Base-by-base conservation (phyloP, 1,140 invertebrate genomes). In the Belonocnema kinseyi region DNA sequence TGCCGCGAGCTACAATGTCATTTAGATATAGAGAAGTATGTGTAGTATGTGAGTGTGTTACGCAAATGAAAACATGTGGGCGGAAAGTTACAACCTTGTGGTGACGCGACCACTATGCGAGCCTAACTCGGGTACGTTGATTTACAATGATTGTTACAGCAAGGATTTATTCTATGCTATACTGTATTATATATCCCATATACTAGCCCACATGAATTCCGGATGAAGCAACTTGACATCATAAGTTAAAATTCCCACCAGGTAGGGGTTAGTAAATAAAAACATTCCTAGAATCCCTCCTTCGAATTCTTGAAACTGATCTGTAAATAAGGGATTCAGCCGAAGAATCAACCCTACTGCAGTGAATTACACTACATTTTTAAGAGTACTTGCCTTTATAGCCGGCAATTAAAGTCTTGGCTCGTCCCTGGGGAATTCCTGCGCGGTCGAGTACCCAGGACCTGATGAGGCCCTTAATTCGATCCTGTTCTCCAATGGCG, bases 31-130 rank as follows among this genome's bases (percentile, higher is more conserved):
- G 26, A 61, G 58, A 61, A 54, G 53, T 54, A 11, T 17, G 17
- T 33, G 58, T 33, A 61, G 58, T 61, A 61, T 16, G 13, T 21
- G n/a, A n/a, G 33, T 33, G 58, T 66, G 61, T 66, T 66, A 66
- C 61, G 61, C 61, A 66, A 66, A 61, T 61, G 58, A 66, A 66
- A 66, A 58, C 14, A 66, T 40, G 61, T 66, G 61, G 61, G 61
- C 26, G 33, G 61, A 66, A 66, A 66, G 61, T 66, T 66, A 66
- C 61, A 66, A 16, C 40, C 61, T 66, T 66, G 26, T 66, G 61
- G 26, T 66, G 61, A 66, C 61, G 61, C 61, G 61, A 66, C 61
- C 33, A 66, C 61, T 66, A 40, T 58, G 26, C 19, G 10, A 21
- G 26, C 21, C 13, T 17, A 54, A 56, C 54, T 56, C 58, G 33